These are phyloP conservation scores for Junonia oenone DNA, from an alignment of 2,888 invertebrate species.

Conservation along the genomic window DNA sequence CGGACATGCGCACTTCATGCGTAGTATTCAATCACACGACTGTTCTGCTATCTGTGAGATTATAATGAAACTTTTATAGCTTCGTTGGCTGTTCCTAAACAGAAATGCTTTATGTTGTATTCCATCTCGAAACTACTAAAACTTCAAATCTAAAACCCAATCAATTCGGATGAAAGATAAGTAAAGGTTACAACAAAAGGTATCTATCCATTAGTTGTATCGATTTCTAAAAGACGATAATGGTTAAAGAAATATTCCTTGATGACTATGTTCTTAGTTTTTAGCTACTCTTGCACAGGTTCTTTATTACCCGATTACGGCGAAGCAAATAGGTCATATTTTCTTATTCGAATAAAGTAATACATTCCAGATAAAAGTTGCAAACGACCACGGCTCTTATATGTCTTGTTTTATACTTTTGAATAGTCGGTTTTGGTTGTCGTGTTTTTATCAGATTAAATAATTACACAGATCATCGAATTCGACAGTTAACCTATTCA, in stretches of 20 bases:
- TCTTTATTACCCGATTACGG: too few relatives aligned
- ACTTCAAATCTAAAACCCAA: not conserved
- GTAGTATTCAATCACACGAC: conserved; percentile 67
- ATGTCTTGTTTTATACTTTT: not conserved
- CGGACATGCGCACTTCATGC: conserved; percentile 54
- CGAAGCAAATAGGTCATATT: too few relatives aligned
- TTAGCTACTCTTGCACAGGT: too few relatives aligned
- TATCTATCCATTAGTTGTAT: not conserved
- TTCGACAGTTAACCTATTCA: conserved; percentile 12
- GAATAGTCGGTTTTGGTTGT: not conserved
- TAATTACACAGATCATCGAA: not conserved
- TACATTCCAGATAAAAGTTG: too few relatives aligned
- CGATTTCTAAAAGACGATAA: not conserved
- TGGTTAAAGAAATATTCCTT: not conserved
- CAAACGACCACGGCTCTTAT: too few relatives aligned
- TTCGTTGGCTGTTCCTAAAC: conserved; percentile 51
- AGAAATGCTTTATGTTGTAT: conserved; percentile 21
- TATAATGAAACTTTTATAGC: conserved; percentile 74
- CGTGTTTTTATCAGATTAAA: too few relatives aligned
- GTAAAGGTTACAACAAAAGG: too few relatives aligned
- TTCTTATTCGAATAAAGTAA: too few relatives aligned
- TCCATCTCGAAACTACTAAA: not conserved
- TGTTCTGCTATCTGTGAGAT: conserved; percentile 68
- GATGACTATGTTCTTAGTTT: too few relatives aligned
- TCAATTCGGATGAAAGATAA: not conserved